phyloP scores from a whole-genome alignment of 1,140 invertebrate species.

The Vanessa tameamea region DNA sequence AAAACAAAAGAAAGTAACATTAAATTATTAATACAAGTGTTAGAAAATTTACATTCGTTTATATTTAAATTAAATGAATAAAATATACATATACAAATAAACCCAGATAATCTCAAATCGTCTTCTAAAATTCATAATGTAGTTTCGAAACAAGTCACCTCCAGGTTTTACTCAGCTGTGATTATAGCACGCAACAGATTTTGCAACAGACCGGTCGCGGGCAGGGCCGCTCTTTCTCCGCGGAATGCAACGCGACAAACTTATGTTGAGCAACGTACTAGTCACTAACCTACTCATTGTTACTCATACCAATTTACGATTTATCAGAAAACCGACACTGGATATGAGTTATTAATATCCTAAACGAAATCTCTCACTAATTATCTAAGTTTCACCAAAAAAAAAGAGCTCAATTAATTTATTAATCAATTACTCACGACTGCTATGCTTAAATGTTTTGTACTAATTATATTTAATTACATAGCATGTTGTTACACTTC shows the following conservation, averaged over 20 bases:
- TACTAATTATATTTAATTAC: background rate
- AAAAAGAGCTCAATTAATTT: background rate
- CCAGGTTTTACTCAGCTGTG: slow-evolving; percentile 54
- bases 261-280: slow-evolving; percentile 49
- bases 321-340: background rate
- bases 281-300: slow-evolving; percentile 37
- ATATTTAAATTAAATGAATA: too few species aligned
- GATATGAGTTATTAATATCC: background rate
- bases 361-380: background rate
- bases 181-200: slow-evolving; percentile 57
- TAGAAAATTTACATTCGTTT: too few species aligned
- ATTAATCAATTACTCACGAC: background rate
- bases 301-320: slow-evolving; percentile 16
- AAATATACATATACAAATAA: too few species aligned
- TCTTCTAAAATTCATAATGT: slow-evolving; percentile 64
- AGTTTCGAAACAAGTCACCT: slow-evolving; percentile 59
- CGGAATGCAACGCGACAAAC: slow-evolving; percentile 62
- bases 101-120: background rate
- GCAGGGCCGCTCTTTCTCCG: slow-evolving; percentile 70
- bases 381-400: background rate
- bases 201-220: slow-evolving; percentile 60
- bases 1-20: slow-evolving; percentile 65
- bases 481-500: background rate
- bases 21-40: background rate
- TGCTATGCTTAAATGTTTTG: background rate